Evolutionary conservation across 92 coral and sea anemone genomes (phyloP), one percentile per base, ranked within the genome.

Genomic region (Porites divaricata): DNA sequence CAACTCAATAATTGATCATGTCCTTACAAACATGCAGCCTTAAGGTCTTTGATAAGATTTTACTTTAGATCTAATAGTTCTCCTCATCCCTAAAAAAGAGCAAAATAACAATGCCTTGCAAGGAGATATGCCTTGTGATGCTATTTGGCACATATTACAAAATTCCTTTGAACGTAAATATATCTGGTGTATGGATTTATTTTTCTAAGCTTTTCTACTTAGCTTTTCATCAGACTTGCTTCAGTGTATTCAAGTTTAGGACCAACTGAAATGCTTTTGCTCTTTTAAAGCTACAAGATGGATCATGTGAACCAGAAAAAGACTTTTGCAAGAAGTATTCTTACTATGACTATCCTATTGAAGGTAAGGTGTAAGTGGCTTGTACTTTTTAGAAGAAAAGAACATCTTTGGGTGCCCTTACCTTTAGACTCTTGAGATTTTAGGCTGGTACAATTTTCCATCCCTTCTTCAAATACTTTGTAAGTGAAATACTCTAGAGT

Each of bases 261-360:
- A 24, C 59, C 13, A 35, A 57, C 13, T 52, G 70, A 53, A 16
- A 45, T 65, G 64, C 7, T 48, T 76, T 70, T 81, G 9, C 58
- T 65, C 85, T 67, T 78, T 59, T 20, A 54, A 74, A 67, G 84
- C 61, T 76, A 14, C 92, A 91, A 88, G 95, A 91, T 83, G 90
- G 88, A 76, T 90, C 90, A 10, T 91, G 67, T 77, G 95, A 70
- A 62, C 59, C 71, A 76, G 95, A 91, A 58, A 88, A 91, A 71
- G 78, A 76, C 24, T 76, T 70, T 54, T 80, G 66, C 52, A 95
- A 90, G 82, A 95, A 94, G 22, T 77, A 92, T 52, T 79, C 85
- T 16, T 97, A 86, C 74, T 89, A 87, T 21, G 94, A 93, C 83
- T 97, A 87, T 72, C 99, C 99, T 25, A 75, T 97, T 64, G 99